Base-by-base conservation (phyloP, 2,888 invertebrate genomes). In the Pseudanteris insignis region DNA sequence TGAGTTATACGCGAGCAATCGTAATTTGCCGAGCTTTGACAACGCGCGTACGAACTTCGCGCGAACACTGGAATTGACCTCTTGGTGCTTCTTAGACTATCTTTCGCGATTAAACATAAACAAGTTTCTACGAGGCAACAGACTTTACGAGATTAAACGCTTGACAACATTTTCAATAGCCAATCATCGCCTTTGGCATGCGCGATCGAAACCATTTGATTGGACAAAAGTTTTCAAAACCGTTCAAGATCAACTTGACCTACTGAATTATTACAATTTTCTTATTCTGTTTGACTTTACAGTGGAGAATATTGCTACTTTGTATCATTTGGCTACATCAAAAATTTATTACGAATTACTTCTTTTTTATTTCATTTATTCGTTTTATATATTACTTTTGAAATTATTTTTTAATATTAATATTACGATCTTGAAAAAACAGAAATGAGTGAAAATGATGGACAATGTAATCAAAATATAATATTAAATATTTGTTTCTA, bases 1-100 rank as follows among this genome's bases (percentile, higher is more conserved):
- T 74, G 67, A 55, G 70, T 73, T 73, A 72, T 67, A 66, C 53
- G 62, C 62, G 50, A 64, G 66, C 64, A 66, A 72, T 72, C 68
- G 65, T 24, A 63, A 59, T 51, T 53, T 34, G 28, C 57, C 15
- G 34, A 33, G 58, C 50, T 47, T 59, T 53, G 61, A 47, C 51
- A 53, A 43, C 54, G 32, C 37, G 47, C 24, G 28, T 18, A 40
- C 48, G 44, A 28, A 46, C 47, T 48, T 29, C 36, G 24, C 32
- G n/a, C n/a, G n/a, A n/a, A n/a, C n/a, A n/a, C n/a, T n/a, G n/a
- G n/a, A n/a, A n/a, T n/a, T n/a, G n/a, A n/a, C n/a, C n/a, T n/a
- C n/a, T n/a, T n/a, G n/a, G n/a, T n/a, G 34, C 43, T 53, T 50
- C 50, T 44, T 44, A 34, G 26, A 28, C 40, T 33, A 38, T 40